A percentile compares a stretch with the other conserved stretches of the same genome.
Evolutionary conservation across 2,113 vertebrate species (phyloP).

Genomic region (Galbula dea): DNA sequence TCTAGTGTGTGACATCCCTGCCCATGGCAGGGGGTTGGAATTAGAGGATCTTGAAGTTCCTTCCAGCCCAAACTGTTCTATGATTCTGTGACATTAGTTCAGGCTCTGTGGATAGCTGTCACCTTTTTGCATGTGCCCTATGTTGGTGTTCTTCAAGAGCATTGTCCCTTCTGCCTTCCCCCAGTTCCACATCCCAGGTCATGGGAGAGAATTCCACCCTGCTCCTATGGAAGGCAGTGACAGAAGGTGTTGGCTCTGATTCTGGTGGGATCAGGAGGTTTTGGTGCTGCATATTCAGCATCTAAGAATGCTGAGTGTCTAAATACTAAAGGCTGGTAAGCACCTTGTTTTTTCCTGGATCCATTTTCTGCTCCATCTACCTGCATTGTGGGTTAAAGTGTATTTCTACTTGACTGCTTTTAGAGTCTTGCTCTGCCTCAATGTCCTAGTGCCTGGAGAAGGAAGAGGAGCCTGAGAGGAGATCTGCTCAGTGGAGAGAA

Average conservation of each 20-base stretch:
- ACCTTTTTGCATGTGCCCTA: neutral
- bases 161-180: neutral
- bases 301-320: neutral
- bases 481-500: too few species aligned
- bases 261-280: neutral
- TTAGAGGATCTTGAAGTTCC: too few species aligned
- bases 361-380: neutral
- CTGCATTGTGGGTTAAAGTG: neutral
- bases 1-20: too few species aligned
- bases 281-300: neutral
- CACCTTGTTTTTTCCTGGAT: neutral
- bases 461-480: too few species aligned
- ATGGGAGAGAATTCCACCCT: neutral
- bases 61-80: too few species aligned
- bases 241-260: neutral
- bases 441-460: too few species aligned
- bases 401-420: neutral
- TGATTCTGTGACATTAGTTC: too few species aligned
- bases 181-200: neutral
- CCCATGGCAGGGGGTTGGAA: too few species aligned
- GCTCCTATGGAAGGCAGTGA: neutral
- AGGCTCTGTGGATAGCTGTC: neutral
- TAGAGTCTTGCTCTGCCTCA: neutral
- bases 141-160: neutral
- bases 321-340: neutral